phyloP scores from a whole-genome alignment of 2,888 invertebrate genomes.

The Dolichopus griseipennis region DNA sequence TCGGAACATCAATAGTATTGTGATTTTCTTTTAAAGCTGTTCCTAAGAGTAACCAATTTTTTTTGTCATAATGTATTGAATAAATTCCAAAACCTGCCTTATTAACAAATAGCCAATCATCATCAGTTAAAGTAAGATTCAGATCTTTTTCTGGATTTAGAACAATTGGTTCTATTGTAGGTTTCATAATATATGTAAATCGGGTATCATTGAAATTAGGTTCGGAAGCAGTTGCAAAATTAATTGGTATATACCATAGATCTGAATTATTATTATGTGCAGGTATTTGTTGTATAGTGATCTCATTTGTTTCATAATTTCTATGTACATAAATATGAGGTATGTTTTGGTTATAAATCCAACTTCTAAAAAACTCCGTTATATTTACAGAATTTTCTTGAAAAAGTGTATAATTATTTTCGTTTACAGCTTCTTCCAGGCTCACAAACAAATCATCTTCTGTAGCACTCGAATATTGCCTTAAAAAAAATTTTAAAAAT shows the following conservation, averaged over 20 bases:
- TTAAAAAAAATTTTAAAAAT: conserved; percentile 22
- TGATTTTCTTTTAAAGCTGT: conserved; percentile 54
- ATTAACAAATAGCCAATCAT: conserved; percentile 40
- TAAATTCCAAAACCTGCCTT: conserved; percentile 45
- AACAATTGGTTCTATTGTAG: conserved; percentile 29
- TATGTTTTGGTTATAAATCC: conserved; percentile 54
- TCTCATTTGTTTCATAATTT: conserved; percentile 45
- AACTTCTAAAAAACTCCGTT: conserved; percentile 48
- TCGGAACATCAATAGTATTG: conserved; percentile 59
- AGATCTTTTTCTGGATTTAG: conserved; percentile 27
- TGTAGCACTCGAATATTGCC: conserved; percentile 36
- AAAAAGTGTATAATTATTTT: conserved; percentile 21
- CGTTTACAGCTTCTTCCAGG: conserved; percentile 30
- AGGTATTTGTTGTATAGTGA: conserved; percentile 48
- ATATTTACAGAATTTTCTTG: conserved; percentile 31
- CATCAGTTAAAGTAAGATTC: conserved; percentile 26
- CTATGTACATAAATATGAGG: conserved; percentile 48
- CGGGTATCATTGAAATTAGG: conserved; percentile 31
- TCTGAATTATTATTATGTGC: conserved; percentile 25
- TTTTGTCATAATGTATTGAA: conserved; percentile 60
- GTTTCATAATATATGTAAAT: conserved; percentile 35
- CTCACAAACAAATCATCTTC: conserved; percentile 34
- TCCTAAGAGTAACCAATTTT: conserved; percentile 57
- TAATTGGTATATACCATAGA: conserved; percentile 38
- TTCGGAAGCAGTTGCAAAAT: conserved; percentile 32